Conservation (phyloP, 2,113 vertebrate species). For the Rhipidura dahli region DNA sequence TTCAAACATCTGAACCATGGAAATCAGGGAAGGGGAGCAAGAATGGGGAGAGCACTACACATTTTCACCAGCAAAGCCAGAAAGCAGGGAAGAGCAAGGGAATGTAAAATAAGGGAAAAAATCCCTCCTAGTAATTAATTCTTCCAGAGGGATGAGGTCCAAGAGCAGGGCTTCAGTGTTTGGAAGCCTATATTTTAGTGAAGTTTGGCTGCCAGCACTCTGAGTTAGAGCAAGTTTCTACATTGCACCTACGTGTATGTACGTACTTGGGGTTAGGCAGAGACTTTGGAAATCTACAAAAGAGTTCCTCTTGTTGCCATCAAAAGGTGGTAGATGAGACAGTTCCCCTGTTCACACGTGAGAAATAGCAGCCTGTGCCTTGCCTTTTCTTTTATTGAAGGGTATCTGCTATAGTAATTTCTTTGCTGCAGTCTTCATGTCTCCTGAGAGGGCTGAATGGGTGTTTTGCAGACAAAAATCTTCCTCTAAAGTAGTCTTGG, state of each 20-base stretch:
- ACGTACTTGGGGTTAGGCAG: neutral
- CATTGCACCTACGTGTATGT: neutral
- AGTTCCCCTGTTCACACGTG: neutral
- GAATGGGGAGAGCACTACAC: neutral
- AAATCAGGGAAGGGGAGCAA: neutral
- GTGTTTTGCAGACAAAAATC: neutral
- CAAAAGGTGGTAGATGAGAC: neutral
- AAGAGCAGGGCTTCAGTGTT: neutral
- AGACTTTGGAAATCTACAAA: neutral
- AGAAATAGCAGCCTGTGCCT: neutral
- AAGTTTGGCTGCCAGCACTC: neutral
- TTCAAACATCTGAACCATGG: slow-evolving; percentile 24
- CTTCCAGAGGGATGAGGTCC: neutral
- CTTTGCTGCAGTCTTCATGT: neutral
- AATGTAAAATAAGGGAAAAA: neutral
- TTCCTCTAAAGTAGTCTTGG: neutral
- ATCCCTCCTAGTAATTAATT: neutral
- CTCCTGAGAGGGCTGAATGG: neutral
- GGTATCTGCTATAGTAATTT: neutral
- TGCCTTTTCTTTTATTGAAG: neutral
- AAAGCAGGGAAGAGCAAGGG: neutral
- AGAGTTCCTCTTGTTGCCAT: neutral
- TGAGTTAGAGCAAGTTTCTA: neutral
- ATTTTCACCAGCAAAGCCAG: neutral
- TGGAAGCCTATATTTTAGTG: neutral